These are phyloP conservation scores for Bursaphelenchus okinawaensis DNA, from an alignment of 2,888 invertebrate species.

Conservation along the genomic window DNA sequence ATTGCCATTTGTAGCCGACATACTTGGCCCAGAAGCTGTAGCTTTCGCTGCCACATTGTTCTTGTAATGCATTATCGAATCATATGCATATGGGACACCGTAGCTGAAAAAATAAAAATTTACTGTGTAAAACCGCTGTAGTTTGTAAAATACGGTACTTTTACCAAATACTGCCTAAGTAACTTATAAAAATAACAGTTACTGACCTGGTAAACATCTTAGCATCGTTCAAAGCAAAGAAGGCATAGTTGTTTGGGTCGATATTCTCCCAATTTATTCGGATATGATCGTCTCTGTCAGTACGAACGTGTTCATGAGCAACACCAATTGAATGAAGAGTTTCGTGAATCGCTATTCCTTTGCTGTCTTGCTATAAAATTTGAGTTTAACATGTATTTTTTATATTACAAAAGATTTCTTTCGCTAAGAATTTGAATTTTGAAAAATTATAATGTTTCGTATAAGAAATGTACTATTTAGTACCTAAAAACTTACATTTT, in stretches of 20 bases:
- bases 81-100: constrained; percentile 43
- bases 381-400: neutral
- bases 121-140: no score
- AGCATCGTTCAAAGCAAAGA: constrained; percentile 49
- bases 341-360: constrained; percentile 50
- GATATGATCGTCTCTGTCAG: constrained; percentile 47
- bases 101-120: constrained; percentile 38
- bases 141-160: no score
- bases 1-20: constrained; percentile 20
- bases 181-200: no score
- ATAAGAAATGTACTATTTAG: no score
- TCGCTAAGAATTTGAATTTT: neutral
- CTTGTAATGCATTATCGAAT: constrained; percentile 54
- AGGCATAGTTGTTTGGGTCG: constrained; percentile 54
- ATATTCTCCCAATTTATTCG: constrained; percentile 52
- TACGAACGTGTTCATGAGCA: constrained; percentile 52
- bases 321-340: constrained; percentile 50
- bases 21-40: constrained; percentile 18
- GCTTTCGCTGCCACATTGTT: constrained; percentile 38
- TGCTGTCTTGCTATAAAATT: neutral
- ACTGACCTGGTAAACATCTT: constrained; percentile 46
- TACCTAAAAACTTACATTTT: constrained; percentile 12
- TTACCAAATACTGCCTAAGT: no score
- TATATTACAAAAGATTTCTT: neutral
- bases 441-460: neutral